Evolutionary conservation across 2,888 invertebrate genomes (phyloP).

Genomic region (Sphecodes monilicornis): DNA sequence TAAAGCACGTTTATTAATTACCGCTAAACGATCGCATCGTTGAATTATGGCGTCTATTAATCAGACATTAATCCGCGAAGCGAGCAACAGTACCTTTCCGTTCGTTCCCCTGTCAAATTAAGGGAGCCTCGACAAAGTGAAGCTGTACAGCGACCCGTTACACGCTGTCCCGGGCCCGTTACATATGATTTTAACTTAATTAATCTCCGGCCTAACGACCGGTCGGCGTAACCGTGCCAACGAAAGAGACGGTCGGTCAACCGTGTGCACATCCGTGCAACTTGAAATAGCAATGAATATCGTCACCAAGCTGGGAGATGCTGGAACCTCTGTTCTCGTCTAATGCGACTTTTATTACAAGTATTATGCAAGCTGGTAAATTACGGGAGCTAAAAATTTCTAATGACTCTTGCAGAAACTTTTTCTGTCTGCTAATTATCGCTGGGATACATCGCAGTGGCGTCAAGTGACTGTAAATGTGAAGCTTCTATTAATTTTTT

Average conservation of each 20-base stretch:
- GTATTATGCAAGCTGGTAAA: slow-evolving; percentile 4
- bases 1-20: slow-evolving; percentile 54
- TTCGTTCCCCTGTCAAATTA: slow-evolving; percentile 40
- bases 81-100: slow-evolving; percentile 19
- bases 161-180: slow-evolving; percentile 42
- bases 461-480: background rate
- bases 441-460: too few relatives aligned
- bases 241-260: slow-evolving; percentile 56
- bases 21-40: slow-evolving; percentile 34
- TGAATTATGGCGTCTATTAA: slow-evolving; percentile 53
- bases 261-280: slow-evolving; percentile 27
- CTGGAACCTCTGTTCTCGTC: background rate
- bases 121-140: slow-evolving; percentile 38
- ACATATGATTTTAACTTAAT: slow-evolving; percentile 63
- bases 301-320: slow-evolving; percentile 33
- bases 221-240: slow-evolving; percentile 43
- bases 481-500: background rate
- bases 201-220: slow-evolving; percentile 61
- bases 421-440: background rate
- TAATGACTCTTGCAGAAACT: background rate
- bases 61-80: slow-evolving; percentile 78
- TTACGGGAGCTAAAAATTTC: background rate
- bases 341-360: slow-evolving; percentile 26
- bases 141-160: slow-evolving; percentile 35
- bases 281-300: slow-evolving; percentile 42